Evolutionary conservation across 2,888 invertebrate genomes (phyloP), one percentile per base, ranked within the genome.

Genomic region (Drosophila nr. medialis): DNA sequence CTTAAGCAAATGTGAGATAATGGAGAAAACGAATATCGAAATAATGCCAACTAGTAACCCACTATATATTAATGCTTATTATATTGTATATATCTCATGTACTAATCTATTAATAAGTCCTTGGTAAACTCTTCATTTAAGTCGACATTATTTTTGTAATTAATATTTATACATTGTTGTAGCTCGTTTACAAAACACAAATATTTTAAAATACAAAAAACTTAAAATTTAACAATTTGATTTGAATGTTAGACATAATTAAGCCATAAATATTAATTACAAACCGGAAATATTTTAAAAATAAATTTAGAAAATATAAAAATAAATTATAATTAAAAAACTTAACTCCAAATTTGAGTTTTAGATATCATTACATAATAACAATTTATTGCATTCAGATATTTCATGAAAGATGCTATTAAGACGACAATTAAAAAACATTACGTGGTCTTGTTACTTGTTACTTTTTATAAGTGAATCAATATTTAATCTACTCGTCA

Each of bases 271-370:
- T 21, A 21, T 21, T 1, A 1, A 7, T 21, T 13, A 21, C 3
- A 4, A 21, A 0, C 7, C 7, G 1, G 0, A 45, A 7, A 24
- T 1, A 4, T 15, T 45, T 7, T 6, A 3, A 13, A 21, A 13
- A 7, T 45, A 21, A 45, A 21, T 21, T 21, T 3, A 3, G 4
- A 7, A 45, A 15, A 15, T 3, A 3, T 4, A 3, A 13, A 42
- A 11, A 42, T 4, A 24, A 15, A 0, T 4, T 15, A 8, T 15
- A 8, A 24, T 1, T 15, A 1, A 27, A 45, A 4, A 45, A 15
- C 24, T 0, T 8, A 24, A 8, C 7, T 24, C 24, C 0, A 15
- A 1, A 15, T 8, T 11, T 15, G 2, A 24, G 4, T 42, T 42
- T 42, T 13, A 21, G 21, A 21, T 21, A 6, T 21, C 1, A 21